A percentile compares a stretch with the other conserved stretches of the same genome.
phyloP scores from a whole-genome alignment of 2,113 vertebrate species.

The cat (Felis catus) region F.catus_Fca126_mat1.0 CM031415.1:161402001-161402500 shows the following conservation, averaged over 20 bases:
- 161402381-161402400: neutral
- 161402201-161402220: slow-evolving; percentile 48
- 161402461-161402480: slow-evolving; percentile 33
- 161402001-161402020: neutral
- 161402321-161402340: slow-evolving; percentile 32
- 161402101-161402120: neutral
- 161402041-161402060: slow-evolving; percentile 20
- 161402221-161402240: neutral
- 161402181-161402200: slow-evolving; percentile 38
- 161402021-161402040: slow-evolving; percentile 24
- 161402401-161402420: slow-evolving; percentile 37
- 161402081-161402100: neutral
- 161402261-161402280: slow-evolving; percentile 3
- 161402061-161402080: neutral
- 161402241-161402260: slow-evolving; percentile 64
- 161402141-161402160: neutral
- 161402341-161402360: slow-evolving; percentile 61
- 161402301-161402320: neutral
- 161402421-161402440: slow-evolving; percentile 57
- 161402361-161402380: slow-evolving; percentile 62
- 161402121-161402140: neutral
- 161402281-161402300: slow-evolving; percentile 55
- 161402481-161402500: neutral
- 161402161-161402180: neutral
- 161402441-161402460: slow-evolving; percentile 69